phyloP scores from a whole-genome alignment of 2,797 vertebrate genomes.

The Aselliscus stoliczkanus region DNA sequence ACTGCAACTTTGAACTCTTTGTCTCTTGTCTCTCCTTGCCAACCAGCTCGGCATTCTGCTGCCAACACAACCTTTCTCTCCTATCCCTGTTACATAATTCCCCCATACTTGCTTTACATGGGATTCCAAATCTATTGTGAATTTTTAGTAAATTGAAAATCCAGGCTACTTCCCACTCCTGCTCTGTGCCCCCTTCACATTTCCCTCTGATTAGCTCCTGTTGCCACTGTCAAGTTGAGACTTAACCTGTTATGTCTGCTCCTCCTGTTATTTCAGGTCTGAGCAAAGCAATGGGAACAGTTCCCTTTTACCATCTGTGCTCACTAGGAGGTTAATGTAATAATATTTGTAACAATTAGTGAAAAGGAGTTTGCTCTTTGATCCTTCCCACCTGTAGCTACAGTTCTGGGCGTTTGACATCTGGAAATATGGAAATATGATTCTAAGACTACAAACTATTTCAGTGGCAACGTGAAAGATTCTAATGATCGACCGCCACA shows the following conservation, averaged over 20 bases:
- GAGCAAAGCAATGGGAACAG: not conserved
- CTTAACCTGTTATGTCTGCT: not conserved
- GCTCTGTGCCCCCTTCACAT: too few relatives aligned
- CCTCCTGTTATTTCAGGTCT: conserved; percentile 2
- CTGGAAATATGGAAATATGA: not conserved
- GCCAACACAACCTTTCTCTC: not conserved
- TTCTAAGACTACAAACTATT: conserved; percentile 14
- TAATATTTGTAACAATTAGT: conserved; percentile 50
- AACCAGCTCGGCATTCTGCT: not conserved
- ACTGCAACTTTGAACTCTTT: not conserved
- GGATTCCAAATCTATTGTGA: not conserved
- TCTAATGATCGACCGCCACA: not conserved
- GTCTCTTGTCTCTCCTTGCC: not conserved
- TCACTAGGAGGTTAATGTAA: conserved; percentile 49
- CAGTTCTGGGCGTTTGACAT: conserved; percentile 21
- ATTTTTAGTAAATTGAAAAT: not conserved
- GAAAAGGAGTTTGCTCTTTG: conserved; percentile 13
- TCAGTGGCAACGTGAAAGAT: not conserved
- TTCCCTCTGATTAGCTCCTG: not conserved
- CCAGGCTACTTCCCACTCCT: not conserved
- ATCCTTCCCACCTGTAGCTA: conserved; percentile 10
- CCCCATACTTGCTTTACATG: not conserved
- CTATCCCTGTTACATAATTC: not conserved
- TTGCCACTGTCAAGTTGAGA: not conserved
- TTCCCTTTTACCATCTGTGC: conserved; percentile 36